phyloP scores from a whole-genome alignment of 2,113 vertebrate species.

The Orycteropus afer region DNA sequence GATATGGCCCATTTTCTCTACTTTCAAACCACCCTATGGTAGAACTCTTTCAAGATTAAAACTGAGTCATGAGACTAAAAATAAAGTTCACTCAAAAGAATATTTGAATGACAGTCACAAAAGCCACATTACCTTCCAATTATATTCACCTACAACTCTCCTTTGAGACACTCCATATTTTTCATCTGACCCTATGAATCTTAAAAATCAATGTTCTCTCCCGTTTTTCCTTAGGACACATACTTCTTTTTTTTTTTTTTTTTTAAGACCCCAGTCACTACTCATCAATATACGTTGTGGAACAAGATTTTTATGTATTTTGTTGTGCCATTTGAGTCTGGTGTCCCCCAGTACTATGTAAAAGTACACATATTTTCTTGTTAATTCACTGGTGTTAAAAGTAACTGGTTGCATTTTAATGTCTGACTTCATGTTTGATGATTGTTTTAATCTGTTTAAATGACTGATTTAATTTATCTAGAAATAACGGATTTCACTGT shows the following conservation, averaged over 20 bases:
- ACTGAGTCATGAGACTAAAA: neutral
- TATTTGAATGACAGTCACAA: neutral
- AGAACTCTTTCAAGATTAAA: conserved; percentile 25
- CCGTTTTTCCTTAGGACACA: neutral
- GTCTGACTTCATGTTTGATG: too few relatives aligned
- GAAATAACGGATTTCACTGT: neutral
- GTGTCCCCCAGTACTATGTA: too few relatives aligned
- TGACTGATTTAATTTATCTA: neutral
- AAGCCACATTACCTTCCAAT: neutral
- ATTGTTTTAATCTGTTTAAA: too few relatives aligned
- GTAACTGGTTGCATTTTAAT: conserved; percentile 20
- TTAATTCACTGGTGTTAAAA: conserved; percentile 10
- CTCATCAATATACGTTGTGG: too few relatives aligned
- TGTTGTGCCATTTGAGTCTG: too few relatives aligned
- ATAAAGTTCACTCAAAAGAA: conserved; percentile 34
- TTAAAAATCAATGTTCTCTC: conserved; percentile 4
- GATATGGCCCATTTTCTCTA: neutral
- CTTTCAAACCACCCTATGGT: neutral
- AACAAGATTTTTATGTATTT: too few relatives aligned
- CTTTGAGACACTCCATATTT: neutral
- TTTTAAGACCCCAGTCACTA: too few relatives aligned
- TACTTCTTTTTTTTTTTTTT: too few relatives aligned
- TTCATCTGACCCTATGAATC: neutral
- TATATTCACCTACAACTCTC: neutral
- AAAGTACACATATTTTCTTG: neutral